Percentiles rank a stretch among this genome's conserved stretches.
Evolutionary conservation across 2,888 invertebrate genomes (phyloP).

Genomic region (Temnothorax ravouxi): DNA sequence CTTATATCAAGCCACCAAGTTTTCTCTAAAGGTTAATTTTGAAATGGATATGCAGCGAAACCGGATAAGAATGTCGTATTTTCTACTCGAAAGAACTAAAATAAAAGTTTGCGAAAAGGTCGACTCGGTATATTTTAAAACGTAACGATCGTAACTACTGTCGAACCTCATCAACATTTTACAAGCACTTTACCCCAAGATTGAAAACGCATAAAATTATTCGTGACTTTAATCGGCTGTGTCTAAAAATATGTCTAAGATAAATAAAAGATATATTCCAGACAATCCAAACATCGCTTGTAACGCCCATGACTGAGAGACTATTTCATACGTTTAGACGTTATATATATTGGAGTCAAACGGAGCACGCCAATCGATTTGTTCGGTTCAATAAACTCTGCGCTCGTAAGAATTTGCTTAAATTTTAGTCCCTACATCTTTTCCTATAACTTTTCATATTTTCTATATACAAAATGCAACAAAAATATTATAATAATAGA

Average conservation of each 20-base stretch:
- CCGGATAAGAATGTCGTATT: neutral
- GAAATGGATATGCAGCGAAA: neutral
- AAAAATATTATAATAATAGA: neutral
- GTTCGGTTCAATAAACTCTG: neutral
- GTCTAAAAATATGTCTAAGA: conserved; percentile 1
- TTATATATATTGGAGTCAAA: neutral
- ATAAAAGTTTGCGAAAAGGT: conserved; percentile 19
- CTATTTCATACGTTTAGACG: neutral
- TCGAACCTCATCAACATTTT: neutral
- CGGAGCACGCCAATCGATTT: neutral
- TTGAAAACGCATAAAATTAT: neutral
- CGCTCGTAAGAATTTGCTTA: neutral
- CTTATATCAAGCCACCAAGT: neutral
- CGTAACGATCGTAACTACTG: neutral
- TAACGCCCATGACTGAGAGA: neutral
- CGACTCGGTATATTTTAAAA: conserved; percentile 1
- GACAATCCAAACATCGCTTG: neutral
- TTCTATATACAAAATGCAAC: neutral
- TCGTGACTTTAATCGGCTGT: neutral
- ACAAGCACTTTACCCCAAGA: neutral
- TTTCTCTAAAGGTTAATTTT: conserved; percentile 15
- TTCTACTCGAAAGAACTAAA: neutral
- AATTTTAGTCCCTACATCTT: neutral
- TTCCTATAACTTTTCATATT: neutral
- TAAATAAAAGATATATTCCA: conserved; percentile 13